Base-by-base conservation (phyloP, 1,140 invertebrate genomes). In the Parapsyche elsis region DNA sequence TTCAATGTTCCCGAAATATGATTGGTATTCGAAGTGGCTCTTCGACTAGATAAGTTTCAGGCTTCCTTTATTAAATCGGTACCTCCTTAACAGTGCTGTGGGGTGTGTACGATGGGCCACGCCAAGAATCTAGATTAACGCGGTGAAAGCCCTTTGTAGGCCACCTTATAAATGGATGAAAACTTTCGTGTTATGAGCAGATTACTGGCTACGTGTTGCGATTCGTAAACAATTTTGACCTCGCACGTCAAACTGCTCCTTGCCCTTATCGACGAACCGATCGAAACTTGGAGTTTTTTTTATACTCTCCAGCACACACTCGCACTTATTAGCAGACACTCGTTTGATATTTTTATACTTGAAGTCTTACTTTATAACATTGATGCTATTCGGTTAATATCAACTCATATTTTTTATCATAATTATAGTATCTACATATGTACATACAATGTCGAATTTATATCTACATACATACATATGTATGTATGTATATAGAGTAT, bases 171-270 rank as follows among this genome's bases (percentile, higher is more conserved):
- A 71, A 77, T 67, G 76, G 76, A 64, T 46, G 16, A 70, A 77
- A 77, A 77, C 57, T 77, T 77, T 77, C 57, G 45, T 77, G 59
- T 77, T 77, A 77, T 77, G 76, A 81, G 70, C 61, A 70, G 80
- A 81, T 81, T 81, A 81, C 74, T 70, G 38, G 46, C 45, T 71
- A 81, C 80, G 80, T 81, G 80, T 81, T 77, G 59, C 61, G 80
- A 73, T 81, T 81, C 21, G 80, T 59, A 57, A 81, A 77, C 75
- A 77, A 45, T 76, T 26, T 71, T 30, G 38, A 57, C 38, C 38
- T 75, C 71, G 26, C 16, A 14, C 24, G 30, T 71, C 67, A 71
- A 71, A 71, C 30, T 38, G 53, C 10, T 1, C 53, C 53, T n/a
- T 21, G 14, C 14, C 53, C 53, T 21, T 57, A 57, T 57, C 19